Evolutionary conservation across 53 echinoderm and acorn worm genomes (phyloP).

Genomic region (Henricia sp.): DNA sequence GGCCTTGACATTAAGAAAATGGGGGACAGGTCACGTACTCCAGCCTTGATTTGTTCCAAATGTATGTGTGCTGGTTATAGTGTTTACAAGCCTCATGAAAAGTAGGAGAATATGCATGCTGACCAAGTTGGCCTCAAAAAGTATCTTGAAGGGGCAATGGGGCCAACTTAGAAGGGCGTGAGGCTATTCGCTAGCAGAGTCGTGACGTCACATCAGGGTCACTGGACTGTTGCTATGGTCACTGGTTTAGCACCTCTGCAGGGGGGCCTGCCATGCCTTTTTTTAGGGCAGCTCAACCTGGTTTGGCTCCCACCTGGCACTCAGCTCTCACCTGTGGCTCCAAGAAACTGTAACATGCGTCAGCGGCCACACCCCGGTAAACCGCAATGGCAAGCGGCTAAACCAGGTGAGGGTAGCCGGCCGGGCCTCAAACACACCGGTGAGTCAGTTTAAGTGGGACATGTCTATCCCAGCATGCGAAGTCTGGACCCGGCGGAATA

Average conservation of each 20-base stretch:
- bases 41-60: no score
- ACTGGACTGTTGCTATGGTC: no score
- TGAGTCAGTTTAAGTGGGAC: not conserved
- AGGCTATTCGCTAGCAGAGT: no score
- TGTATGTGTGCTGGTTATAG: no score
- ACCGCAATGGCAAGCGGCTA: constrained; percentile 18
- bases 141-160: no score
- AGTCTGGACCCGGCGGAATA: constrained; percentile 14
- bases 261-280: constrained; percentile 8
- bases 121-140: no score
- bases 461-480: constrained; percentile 25
- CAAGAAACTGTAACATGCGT: constrained; percentile 10
- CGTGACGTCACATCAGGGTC: no score
- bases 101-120: no score
- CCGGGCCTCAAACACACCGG: not conserved
- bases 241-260: constrained; percentile 23
- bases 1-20: no score
- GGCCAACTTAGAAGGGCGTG: no score
- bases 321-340: constrained; percentile 39
- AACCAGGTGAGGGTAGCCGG: constrained; percentile 39
- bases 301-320: constrained; percentile 39
- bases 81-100: no score
- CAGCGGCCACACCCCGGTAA: constrained; percentile 46
- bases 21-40: no score
- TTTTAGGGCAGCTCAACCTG: not conserved